phyloP scores from a whole-genome alignment of 2,113 vertebrate genomes.

The Tapirus terrestris region DNA sequence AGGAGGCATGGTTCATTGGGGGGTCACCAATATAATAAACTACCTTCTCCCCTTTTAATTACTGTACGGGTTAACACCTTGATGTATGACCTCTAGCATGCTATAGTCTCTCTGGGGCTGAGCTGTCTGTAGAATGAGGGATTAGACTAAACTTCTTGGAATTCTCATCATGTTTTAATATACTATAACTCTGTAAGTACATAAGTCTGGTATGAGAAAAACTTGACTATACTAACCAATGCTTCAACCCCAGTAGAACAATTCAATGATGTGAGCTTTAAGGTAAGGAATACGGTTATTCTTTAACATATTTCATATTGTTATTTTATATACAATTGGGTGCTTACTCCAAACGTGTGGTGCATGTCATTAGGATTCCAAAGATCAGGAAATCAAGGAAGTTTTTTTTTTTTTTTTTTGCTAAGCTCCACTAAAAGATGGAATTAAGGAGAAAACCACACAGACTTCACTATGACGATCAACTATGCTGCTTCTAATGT shows the following conservation, averaged over 20 bases:
- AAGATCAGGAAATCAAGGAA: background rate
- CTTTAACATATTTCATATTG: background rate
- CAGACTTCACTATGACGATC: background rate
- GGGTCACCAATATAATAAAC: background rate
- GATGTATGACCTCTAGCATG: background rate
- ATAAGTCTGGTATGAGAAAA: background rate
- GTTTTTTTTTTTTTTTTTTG: background rate
- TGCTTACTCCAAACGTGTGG: background rate
- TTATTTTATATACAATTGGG: background rate
- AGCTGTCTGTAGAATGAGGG: background rate
- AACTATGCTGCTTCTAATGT: background rate
- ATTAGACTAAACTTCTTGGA: background rate
- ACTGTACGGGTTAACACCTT: background rate
- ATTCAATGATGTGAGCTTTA: background rate
- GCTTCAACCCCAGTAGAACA: background rate
- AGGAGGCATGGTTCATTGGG: background rate
- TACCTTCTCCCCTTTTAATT: background rate
- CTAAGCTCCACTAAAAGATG: background rate
- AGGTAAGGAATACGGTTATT: background rate
- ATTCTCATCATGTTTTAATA: background rate
- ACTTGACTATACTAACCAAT: background rate
- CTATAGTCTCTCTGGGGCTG: background rate
- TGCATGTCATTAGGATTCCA: background rate
- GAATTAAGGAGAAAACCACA: slow-evolving; percentile 19
- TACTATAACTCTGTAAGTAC: background rate